Base-by-base conservation (phyloP, 1,140 invertebrate genomes). In the Trichomalopsis sarcophagae region DNA sequence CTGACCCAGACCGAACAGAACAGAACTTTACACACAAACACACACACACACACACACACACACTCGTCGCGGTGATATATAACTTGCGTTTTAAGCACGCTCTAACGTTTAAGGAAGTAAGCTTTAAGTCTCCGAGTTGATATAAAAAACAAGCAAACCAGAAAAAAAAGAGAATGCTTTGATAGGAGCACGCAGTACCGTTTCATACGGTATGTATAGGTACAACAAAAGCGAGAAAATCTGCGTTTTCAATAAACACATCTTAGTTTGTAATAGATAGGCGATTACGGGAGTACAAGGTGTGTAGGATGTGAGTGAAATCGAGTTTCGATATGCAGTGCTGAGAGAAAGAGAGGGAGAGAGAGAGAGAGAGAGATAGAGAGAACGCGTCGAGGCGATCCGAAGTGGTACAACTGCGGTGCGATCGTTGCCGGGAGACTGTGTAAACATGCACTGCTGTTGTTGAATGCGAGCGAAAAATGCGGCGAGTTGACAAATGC, bases 81-180 rank as follows among this genome's bases (percentile, higher is more conserved):
- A 82, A 82, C 79, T 82, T 85, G 80, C 84, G 80, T 85, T 85
- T 62, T 85, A 82, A 81, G 44, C 62, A 73, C 79, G 84, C 55
- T 77, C 4, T 85, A 85, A 55, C 14, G 75, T 69, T 85, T 85
- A 77, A 82, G 79, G 3, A 69, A 85, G 4, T 85, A 71, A 78
- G 23, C 27, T 82, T 55, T 85, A 85, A 76, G 78, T 68, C 40
- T 81, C 40, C 27, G 27, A 75, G 44, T 80, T 62, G 36, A 14
- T 62, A 79, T 2, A 33, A 17, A 27, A 78, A 78, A 62, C 13
- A 66, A 79, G 62, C n/a, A 79, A 66, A 66, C 13, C 55, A 79
- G 50, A 27, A 30, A 71, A 71, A 69, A 84, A 84, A 68, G 10
- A 62, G 17, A 62, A n/a, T 4, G 21, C n/a, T 62, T 62, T 62